Conservation (phyloP, 64 coral and sea anemone species). For the Exaiptasia diaphana region DNA sequence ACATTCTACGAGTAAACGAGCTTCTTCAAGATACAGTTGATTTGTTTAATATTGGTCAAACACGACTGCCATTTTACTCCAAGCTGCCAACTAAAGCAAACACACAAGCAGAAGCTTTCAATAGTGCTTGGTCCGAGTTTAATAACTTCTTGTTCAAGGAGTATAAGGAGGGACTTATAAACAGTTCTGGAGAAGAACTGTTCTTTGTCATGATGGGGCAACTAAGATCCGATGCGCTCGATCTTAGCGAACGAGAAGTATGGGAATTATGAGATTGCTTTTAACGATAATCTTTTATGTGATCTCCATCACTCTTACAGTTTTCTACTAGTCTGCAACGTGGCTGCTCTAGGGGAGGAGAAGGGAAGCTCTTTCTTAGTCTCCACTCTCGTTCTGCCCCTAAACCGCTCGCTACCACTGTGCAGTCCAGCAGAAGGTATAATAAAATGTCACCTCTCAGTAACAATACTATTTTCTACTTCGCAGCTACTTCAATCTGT, state of each 20-base stretch:
- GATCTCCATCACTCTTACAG: no score
- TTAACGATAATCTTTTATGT: not conserved
- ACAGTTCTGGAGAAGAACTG: conserved; percentile 30
- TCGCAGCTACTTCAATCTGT: conserved; percentile 75
- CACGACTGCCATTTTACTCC: conserved; percentile 72
- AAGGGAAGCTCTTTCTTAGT: no score
- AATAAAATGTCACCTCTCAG: no score
- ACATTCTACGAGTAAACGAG: conserved; percentile 55
- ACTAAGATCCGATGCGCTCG: not conserved
- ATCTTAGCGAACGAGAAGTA: conserved; percentile 24
- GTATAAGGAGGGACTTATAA: conserved; percentile 69
- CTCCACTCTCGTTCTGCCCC: no score
- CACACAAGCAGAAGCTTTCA: conserved; percentile 33
- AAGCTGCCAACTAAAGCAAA: conserved; percentile 56
- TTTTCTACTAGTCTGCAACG: no score
- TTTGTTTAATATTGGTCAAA: conserved; percentile 59
- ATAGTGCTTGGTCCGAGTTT: conserved; percentile 56
- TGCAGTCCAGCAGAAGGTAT: no score
- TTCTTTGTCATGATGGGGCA: conserved; percentile 79
- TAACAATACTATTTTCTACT: not conserved
- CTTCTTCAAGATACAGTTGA: conserved; percentile 56
- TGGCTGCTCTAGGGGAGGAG: no score
- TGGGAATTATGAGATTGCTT: not conserved
- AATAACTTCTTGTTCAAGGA: conserved; percentile 66
- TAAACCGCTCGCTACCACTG: no score